phyloP scores from a whole-genome alignment of 2,797 vertebrate genomes.

The Sebastes wilsoni region DNA sequence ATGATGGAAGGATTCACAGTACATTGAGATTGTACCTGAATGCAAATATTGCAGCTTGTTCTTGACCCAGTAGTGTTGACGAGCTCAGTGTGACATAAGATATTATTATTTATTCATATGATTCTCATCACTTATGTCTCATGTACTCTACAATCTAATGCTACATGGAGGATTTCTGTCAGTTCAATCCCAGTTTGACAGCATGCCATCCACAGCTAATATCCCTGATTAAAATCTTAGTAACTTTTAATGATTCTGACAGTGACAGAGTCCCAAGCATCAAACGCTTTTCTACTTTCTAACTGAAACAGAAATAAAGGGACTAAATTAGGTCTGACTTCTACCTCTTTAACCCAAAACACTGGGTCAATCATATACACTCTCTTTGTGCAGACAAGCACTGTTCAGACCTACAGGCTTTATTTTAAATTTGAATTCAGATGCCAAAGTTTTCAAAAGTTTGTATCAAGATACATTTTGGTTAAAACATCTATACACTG shows the following conservation, averaged over 20 bases:
- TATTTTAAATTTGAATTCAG: not conserved
- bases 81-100: not conserved
- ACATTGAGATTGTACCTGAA: not conserved
- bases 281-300: not conserved
- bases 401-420: not conserved
- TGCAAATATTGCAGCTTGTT: not conserved
- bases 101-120: conserved; percentile 19
- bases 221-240: not conserved
- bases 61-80: not conserved
- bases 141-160: not conserved
- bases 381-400: not conserved
- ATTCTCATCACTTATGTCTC: conserved; percentile 12
- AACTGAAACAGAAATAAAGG: not conserved
- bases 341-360: not conserved
- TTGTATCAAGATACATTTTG: not conserved
- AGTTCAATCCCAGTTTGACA: not conserved
- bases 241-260: conserved; percentile 19
- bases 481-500: not conserved
- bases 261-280: not conserved
- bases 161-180: conserved; percentile 5
- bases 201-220: not conserved
- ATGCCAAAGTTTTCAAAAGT: not conserved
- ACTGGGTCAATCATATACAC: not conserved
- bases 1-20: not conserved
- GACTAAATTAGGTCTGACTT: not conserved